phyloP scores from a whole-genome alignment of 2,797 vertebrate genomes.

The Sus cebifrons region DNA sequence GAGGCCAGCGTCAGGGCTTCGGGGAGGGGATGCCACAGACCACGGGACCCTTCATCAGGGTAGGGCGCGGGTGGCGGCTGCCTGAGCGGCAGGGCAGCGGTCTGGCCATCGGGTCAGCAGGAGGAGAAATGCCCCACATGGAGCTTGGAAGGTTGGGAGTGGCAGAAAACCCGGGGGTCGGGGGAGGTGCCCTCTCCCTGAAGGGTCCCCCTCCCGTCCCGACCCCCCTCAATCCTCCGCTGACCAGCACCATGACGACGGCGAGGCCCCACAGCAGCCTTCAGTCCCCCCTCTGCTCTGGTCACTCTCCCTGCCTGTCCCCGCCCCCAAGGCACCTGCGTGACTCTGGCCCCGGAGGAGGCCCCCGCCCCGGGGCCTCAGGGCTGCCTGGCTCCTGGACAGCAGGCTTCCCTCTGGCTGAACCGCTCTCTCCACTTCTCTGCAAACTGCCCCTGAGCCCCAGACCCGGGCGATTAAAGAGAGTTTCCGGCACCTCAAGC shows the following conservation, averaged over 20 bases:
- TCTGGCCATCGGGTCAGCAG: neutral
- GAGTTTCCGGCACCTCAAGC: neutral
- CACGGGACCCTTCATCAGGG: too few relatives aligned
- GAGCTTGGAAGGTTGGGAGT: neutral
- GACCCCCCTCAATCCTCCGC: too few relatives aligned
- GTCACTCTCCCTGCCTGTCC: neutral
- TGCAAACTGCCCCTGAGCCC: neutral
- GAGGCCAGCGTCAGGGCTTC: neutral
- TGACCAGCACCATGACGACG: fast-evolving
- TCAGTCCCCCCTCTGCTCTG: fast-evolving
- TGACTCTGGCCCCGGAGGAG: neutral
- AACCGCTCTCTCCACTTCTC: fast-evolving
- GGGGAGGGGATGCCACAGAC: neutral
- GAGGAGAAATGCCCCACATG: neutral
- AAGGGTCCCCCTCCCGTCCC: neutral
- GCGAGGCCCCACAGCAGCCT: neutral
- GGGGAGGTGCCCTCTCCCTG: neutral
- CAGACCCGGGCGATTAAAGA: neutral
- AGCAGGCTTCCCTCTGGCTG: too few relatives aligned
- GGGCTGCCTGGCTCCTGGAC: neutral
- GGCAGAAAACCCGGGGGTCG: neutral
- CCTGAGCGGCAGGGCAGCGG: too few relatives aligned
- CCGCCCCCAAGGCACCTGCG: fast-evolving
- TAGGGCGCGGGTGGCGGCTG: too few relatives aligned
- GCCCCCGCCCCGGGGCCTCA: neutral